Percentiles rank a stretch among this genome's conserved stretches.
Conservation (phyloP, 2,797 vertebrate genomes). For the Myripristis murdjan region DNA sequence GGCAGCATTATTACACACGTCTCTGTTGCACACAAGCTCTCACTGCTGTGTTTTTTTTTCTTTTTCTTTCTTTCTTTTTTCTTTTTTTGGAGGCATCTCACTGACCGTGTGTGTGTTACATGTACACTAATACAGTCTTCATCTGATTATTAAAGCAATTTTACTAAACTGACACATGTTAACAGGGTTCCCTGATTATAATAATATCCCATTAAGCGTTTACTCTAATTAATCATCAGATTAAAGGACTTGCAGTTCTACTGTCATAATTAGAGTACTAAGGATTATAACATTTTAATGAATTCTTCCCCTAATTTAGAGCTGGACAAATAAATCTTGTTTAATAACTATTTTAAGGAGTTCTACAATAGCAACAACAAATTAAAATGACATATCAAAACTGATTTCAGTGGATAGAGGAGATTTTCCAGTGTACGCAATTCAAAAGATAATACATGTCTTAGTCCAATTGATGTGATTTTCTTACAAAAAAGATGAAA, state of each 20-base stretch:
- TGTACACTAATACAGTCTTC: background rate
- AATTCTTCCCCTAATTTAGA: conserved; percentile 38
- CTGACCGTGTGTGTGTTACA: background rate
- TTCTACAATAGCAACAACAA: background rate
- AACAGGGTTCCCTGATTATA: conserved; percentile 44
- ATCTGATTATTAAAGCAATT: conserved; percentile 7
- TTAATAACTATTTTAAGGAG: conserved; percentile 10
- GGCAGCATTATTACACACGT: conserved; percentile 6
- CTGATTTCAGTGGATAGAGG: too few species aligned
- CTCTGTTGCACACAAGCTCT: conserved; percentile 6
- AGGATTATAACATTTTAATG: conserved; percentile 38
- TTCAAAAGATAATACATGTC: conserved; percentile 10
- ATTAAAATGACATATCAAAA: conserved; percentile 18
- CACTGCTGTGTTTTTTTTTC: conserved; percentile 11
- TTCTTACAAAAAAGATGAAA: background rate
- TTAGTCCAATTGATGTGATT: background rate
- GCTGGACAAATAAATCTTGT: conserved; percentile 30
- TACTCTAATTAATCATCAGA: conserved; percentile 59
- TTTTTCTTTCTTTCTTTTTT: too few species aligned
- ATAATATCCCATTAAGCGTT: conserved; percentile 54
- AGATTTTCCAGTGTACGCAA: background rate
- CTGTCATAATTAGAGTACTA: conserved; percentile 54
- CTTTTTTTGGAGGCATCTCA: conserved; percentile 26
- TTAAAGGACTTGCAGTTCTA: conserved; percentile 42
- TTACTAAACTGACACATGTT: conserved; percentile 51